phyloP scores from a whole-genome alignment of 2,113 vertebrate genomes.

The Microcebus ravelobensis region DNA sequence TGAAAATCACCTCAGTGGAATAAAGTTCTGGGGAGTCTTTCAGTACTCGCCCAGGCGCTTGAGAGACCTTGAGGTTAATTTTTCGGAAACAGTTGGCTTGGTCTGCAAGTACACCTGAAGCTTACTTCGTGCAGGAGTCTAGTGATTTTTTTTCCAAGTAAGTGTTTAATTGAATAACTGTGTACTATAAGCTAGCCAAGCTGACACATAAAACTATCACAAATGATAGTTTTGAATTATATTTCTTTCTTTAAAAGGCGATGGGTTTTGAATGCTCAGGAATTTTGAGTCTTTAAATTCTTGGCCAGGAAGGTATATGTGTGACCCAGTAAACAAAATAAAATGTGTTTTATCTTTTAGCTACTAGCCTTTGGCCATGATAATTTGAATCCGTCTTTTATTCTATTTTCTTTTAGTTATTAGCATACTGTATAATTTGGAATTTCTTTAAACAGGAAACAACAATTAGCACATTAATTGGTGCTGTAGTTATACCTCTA shows the following conservation, averaged over 20 bases:
- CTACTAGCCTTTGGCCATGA: neutral
- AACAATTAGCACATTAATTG: conserved; percentile 12
- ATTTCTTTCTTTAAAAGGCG: conserved; percentile 29
- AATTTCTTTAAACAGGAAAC: neutral
- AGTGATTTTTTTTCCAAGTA: neutral
- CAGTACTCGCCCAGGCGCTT: neutral
- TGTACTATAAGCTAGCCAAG: neutral
- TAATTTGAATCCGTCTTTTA: neutral
- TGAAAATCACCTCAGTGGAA: neutral
- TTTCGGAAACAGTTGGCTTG: neutral
- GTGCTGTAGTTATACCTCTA: neutral
- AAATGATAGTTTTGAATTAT: neutral
- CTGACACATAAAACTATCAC: neutral
- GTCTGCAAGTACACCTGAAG: neutral
- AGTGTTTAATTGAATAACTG: neutral
- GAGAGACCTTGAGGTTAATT: neutral
- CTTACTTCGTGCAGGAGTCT: neutral
- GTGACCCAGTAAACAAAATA: neutral
- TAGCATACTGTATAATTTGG: neutral
- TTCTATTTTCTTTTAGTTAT: conserved; percentile 21
- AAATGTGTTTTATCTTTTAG: neutral
- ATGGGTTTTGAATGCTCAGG: neutral
- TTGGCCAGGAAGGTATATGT: neutral
- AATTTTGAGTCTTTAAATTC: conserved; percentile 15
- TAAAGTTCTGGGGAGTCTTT: neutral